phyloP scores from a whole-genome alignment of 1,140 invertebrate species.

The Sminthurides bifidus region DNA sequence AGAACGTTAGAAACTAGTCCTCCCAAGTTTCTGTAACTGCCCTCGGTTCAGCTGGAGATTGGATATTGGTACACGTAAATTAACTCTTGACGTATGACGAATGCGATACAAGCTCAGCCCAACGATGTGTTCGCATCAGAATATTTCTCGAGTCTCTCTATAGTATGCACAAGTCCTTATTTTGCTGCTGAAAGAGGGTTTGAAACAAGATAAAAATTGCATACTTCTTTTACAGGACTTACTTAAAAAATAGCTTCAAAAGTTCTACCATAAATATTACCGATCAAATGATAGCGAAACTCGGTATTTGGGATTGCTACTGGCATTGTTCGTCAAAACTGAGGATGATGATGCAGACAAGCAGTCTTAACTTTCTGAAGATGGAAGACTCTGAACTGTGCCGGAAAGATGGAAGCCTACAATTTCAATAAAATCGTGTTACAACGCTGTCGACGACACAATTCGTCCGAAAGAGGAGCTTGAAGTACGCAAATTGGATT shows the following conservation, averaged over 20 bases:
- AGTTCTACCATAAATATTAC: slow-evolving; percentile 32
- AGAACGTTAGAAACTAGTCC: slow-evolving; percentile 66
- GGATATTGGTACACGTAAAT: slow-evolving; percentile 34
- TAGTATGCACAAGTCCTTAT: slow-evolving; percentile 83
- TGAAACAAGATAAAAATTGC: not conserved
- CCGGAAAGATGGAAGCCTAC: slow-evolving; percentile 15
- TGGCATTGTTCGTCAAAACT: not conserved
- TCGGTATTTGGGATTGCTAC: slow-evolving; percentile 33
- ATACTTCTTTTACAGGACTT: not conserved
- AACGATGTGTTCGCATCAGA: slow-evolving; percentile 88
- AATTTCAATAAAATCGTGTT: too few relatives aligned
- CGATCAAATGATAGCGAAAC: slow-evolving; percentile 46
- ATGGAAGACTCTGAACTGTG: slow-evolving; percentile 11
- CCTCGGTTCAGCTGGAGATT: too few relatives aligned
- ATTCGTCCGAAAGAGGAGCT: too few relatives aligned
- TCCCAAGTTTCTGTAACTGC: too few relatives aligned
- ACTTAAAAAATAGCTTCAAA: not conserved
- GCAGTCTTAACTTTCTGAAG: not conserved
- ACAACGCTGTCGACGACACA: too few relatives aligned
- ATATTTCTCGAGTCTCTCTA: slow-evolving; percentile 71
- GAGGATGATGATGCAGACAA: too few relatives aligned
- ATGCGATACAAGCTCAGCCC: slow-evolving; percentile 77
- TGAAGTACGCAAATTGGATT: too few relatives aligned
- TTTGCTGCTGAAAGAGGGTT: slow-evolving; percentile 51
- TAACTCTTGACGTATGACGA: slow-evolving; percentile 63